phyloP scores from a whole-genome alignment of 1,140 invertebrate genomes.

The Drosophila eugracilis region DNA sequence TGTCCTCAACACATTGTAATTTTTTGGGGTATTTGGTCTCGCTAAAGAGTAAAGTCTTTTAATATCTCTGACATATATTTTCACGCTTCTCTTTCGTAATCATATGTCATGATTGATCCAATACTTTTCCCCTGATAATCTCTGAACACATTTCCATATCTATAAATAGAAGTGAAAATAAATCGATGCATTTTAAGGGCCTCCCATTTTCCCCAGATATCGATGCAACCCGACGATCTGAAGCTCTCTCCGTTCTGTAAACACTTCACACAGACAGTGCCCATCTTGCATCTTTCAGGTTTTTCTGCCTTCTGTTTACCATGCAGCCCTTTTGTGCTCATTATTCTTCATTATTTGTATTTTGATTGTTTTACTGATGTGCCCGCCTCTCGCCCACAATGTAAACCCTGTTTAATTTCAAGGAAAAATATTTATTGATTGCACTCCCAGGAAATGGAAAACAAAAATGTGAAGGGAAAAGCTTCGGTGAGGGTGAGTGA shows the following conservation, averaged over 20 bases:
- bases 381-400: constrained; percentile 1
- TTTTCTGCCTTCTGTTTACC: constrained; percentile 14
- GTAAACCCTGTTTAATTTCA: constrained; percentile 52
- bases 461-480: constrained; percentile 5
- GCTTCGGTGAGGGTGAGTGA: constrained; percentile 12
- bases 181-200: constrained; percentile 13
- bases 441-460: constrained; percentile 27
- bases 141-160: constrained; percentile 2
- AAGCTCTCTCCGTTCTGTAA: constrained; percentile 21
- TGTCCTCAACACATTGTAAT: too few species aligned
- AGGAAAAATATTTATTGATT: constrained; percentile 73
- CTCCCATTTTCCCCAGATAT: neutral
- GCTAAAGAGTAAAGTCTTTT: neutral
- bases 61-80: neutral
- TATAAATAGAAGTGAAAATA: constrained; percentile 21
- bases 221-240: constrained; percentile 7
- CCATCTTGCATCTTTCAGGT: constrained; percentile 40
- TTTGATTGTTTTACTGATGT: constrained; percentile 45
- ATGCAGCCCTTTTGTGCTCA: constrained; percentile 58
- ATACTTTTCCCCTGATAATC: constrained; percentile 35
- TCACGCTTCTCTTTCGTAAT: constrained; percentile 1
- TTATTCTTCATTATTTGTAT: constrained; percentile 67
- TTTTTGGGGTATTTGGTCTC: neutral
- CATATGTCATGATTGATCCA: constrained; percentile 20
- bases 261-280: constrained; percentile 44